Base-by-base conservation (phyloP, 2,113 vertebrate genomes). In the Scytalopus superciliaris region DNA sequence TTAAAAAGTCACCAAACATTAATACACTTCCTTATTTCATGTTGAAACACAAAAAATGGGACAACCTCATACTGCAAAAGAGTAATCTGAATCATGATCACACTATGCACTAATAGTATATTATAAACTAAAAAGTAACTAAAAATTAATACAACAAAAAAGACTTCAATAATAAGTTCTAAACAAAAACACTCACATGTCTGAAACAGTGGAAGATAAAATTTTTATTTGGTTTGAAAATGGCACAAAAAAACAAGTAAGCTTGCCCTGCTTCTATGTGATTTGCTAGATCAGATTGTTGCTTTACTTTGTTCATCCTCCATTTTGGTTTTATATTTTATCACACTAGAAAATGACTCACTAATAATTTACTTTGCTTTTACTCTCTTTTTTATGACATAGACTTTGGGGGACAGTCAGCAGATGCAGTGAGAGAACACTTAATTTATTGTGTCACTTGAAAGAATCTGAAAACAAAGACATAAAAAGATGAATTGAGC, bases 401-500 rank as follows among this genome's bases (percentile, higher is more conserved):
- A 87, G 73, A 87, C 44, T 87, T 93, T 23, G 31, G 27, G 42
- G 53, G 76, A 56, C 47, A 93, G 69, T 78, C 47, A 91, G 69
- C 69, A 95, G 50, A 94, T 39, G 42, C 7, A 84, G 39, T 59
- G 56, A 91, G 56, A 67, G 68, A 89, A 75, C 22, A 78, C 40
- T 77, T 91, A 84, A 89, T 87, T 91, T 89, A 91, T 77, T 64
- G 53, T 81, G 81, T 91, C 92, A 87, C 78, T 87, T 89, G 56
- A 91, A 96, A 93, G 74, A 72, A 82, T 89, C 6, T 28, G 11
- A 79, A 87, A 93, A 87, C 55, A 96, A 93, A 94, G 69, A 84
- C 40, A 84, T 84, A 87, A 89, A 89, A 93, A 93, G 69, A 94
- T 47, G 21, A 8, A 78, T 9, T 19, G 14, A 60, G 68, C 44